Percentiles rank a stretch among this genome's conserved stretches.
Evolutionary conservation across 2,888 invertebrate genomes (phyloP).

Genomic region (Himalopsyche japonica): DNA sequence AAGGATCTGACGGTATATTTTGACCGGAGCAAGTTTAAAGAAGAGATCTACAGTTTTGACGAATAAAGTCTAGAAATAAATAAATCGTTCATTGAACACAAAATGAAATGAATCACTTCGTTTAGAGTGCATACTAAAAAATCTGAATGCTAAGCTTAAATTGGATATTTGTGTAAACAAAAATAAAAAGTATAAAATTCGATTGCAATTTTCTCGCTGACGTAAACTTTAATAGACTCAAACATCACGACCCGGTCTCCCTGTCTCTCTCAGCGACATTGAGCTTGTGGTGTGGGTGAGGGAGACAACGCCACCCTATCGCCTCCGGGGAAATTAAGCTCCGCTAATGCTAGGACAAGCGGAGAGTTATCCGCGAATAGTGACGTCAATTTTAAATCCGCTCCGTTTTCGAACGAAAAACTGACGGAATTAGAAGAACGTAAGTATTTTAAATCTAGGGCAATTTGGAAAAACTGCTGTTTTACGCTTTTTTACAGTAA

Average conservation of each 20-base stretch:
- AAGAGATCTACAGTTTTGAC: too few relatives aligned
- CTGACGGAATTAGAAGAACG: neutral
- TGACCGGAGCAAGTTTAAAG: too few relatives aligned
- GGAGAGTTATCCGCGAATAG: neutral
- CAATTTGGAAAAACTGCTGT: too few relatives aligned
- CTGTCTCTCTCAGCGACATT: neutral
- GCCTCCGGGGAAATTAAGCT: neutral
- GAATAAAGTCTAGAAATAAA: too few relatives aligned
- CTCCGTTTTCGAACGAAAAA: neutral
- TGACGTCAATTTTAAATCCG: neutral
- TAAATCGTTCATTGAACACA: too few relatives aligned
- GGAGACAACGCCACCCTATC: neutral
- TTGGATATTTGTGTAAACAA: neutral
- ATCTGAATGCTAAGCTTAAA: neutral
- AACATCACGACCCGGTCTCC: neutral
- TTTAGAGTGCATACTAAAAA: too few relatives aligned
- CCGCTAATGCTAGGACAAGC: neutral
- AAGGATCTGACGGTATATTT: too few relatives aligned
- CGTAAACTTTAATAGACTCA: neutral
- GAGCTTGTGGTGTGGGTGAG: neutral
- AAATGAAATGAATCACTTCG: too few relatives aligned
- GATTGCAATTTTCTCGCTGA: neutral
- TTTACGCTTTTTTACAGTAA: too few relatives aligned
- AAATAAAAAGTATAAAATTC: neutral
- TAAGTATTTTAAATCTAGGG: too few relatives aligned